Evolutionary conservation across 2,888 invertebrate species (phyloP).

Genomic region (Linnaemya tessellans): DNA sequence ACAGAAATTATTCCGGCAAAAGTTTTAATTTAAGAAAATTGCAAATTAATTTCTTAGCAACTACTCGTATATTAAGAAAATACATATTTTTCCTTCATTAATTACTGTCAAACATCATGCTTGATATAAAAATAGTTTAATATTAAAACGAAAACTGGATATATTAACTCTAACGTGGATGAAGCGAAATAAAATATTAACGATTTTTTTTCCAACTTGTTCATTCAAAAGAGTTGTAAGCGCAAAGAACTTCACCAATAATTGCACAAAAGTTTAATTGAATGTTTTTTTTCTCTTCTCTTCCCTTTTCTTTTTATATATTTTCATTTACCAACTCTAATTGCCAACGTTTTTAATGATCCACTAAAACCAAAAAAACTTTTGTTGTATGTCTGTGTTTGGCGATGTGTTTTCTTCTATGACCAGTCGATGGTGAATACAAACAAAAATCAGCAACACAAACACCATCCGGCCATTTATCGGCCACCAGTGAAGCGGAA

Average conservation of each 20-base stretch:
- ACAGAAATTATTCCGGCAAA: background rate
- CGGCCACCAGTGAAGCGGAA: slow-evolving; percentile 83
- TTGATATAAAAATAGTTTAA: background rate
- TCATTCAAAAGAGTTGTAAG: background rate
- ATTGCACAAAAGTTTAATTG: slow-evolving; percentile 42
- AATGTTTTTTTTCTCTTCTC: slow-evolving; percentile 28
- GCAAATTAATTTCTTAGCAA: background rate
- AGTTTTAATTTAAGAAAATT: slow-evolving; percentile 11
- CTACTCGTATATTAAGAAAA: slow-evolving; percentile 18
- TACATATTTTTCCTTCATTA: background rate
- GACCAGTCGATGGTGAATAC: slow-evolving; percentile 87
- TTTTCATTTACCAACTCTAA: slow-evolving; percentile 54
- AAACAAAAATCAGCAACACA: slow-evolving; percentile 88
- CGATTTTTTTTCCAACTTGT: background rate
- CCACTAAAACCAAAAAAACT: slow-evolving; percentile 64
- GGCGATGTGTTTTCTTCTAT: background rate
- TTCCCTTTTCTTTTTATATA: slow-evolving; percentile 14
- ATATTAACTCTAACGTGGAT: background rate
- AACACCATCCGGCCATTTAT: slow-evolving; percentile 86
- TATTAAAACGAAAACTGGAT: background rate
- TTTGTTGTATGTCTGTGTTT: background rate
- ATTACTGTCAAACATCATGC: background rate
- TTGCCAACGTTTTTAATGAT: slow-evolving; percentile 63
- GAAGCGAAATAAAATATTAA: no score
- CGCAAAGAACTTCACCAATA: background rate